Percentiles rank a stretch among this genome's conserved stretches.
Conservation (phyloP, 2,113 vertebrate species). For the Psilopogon haemacephalus region DNA sequence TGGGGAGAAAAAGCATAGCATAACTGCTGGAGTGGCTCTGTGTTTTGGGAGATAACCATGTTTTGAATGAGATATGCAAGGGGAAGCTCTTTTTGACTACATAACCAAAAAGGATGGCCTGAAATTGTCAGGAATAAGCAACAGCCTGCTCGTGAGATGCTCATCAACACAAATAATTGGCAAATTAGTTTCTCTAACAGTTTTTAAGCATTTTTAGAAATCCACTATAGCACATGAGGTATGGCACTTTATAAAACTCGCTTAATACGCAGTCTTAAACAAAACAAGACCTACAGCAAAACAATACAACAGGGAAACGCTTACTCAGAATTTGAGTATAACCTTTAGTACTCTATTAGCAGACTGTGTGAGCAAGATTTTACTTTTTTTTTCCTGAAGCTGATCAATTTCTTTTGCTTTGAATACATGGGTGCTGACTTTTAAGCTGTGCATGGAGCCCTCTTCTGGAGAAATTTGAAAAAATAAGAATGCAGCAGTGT, state of each 20-base stretch:
- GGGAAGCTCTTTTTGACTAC: background rate
- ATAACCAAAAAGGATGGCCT: background rate
- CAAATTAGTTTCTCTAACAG: background rate
- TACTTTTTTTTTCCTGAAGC: background rate
- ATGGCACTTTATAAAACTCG: background rate
- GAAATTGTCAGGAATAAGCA: background rate
- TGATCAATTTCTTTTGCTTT: conserved; percentile 11
- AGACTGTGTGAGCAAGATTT: background rate
- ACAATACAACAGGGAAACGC: background rate
- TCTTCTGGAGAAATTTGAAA: conserved; percentile 80
- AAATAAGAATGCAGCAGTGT: conserved; percentile 16
- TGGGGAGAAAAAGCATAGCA: background rate
- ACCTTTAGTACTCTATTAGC: background rate
- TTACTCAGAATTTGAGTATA: background rate
- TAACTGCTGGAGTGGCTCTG: background rate
- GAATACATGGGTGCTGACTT: conserved; percentile 44
- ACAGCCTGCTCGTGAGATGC: background rate
- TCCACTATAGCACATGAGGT: background rate
- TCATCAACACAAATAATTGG: background rate
- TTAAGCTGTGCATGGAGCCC: conserved; percentile 78
- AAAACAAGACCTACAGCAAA: background rate
- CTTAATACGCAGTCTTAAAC: background rate
- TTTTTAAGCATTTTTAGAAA: background rate
- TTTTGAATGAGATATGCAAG: background rate
- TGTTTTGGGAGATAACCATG: background rate